Conservation (phyloP, 2,888 invertebrate genomes). For the Archaeoteleia sp. region DNA sequence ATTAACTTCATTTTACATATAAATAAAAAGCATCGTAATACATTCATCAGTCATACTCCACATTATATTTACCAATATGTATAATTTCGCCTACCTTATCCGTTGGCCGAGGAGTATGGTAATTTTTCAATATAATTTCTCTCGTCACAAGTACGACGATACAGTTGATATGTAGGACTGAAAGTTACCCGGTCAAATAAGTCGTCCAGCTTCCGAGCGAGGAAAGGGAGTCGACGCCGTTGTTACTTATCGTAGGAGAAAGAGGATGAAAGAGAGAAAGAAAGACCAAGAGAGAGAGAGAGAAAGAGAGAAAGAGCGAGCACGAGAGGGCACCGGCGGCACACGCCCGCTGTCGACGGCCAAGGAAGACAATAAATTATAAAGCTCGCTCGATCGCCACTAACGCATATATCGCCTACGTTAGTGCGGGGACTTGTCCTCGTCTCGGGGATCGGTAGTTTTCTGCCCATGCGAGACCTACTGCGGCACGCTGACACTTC, state of each 20-base stretch:
- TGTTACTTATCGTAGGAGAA: conserved; percentile 41
- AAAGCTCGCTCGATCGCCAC: conserved; percentile 61
- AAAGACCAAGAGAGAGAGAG: conserved; percentile 36
- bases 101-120: too few species aligned
- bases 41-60: too few species aligned
- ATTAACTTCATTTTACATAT: too few species aligned
- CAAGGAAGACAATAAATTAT: conserved; percentile 70
- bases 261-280: conserved; percentile 41
- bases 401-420: conserved; percentile 56
- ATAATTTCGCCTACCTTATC: too few species aligned
- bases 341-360: conserved; percentile 66
- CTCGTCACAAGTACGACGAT: not conserved
- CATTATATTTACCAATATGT: too few species aligned
- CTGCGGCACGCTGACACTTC: conserved; percentile 23
- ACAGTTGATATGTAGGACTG: not conserved
- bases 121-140: too few species aligned
- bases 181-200: conserved; percentile 30
- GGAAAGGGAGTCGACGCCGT: conserved; percentile 27
- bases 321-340: conserved; percentile 57
- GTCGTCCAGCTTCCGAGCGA: conserved; percentile 49
- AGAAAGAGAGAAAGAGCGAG: conserved; percentile 33
- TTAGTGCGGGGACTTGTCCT: conserved; percentile 49
- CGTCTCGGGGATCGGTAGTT: conserved; percentile 49
- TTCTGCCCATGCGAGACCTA: conserved; percentile 39
- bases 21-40: too few species aligned